A percentile compares a stretch with the other conserved stretches of the same genome.
phyloP scores from a whole-genome alignment of 2,888 invertebrate genomes.

The Drepana falcataria region DNA sequence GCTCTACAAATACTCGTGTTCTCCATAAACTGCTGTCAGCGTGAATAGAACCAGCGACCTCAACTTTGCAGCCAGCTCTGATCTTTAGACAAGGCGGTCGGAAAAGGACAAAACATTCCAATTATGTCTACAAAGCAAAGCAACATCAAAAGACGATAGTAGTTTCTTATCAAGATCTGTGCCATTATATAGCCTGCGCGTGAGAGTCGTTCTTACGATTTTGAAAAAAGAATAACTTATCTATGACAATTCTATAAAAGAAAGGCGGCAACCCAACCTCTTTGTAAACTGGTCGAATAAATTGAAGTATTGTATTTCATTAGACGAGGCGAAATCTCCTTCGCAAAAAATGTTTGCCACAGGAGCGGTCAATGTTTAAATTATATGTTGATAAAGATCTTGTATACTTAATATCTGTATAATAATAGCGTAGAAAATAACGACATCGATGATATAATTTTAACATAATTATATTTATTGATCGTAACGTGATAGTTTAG shows the following conservation, averaged over 20 bases:
- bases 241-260: slow-evolving; percentile 27
- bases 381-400: no score
- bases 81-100: no score
- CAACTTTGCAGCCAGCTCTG: no score
- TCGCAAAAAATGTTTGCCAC: not conserved
- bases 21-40: no score
- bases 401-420: no score
- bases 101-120: slow-evolving; percentile 8
- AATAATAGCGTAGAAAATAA: no score
- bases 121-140: slow-evolving; percentile 12
- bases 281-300: slow-evolving; percentile 2
- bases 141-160: not conserved
- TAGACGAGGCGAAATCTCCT: slow-evolving; percentile 7
- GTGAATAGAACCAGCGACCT: no score
- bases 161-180: slow-evolving; percentile 1
- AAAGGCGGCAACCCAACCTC: slow-evolving; percentile 6
- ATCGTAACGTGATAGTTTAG: not conserved
- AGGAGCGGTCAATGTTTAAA: no score
- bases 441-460: not conserved
- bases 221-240: slow-evolving; percentile 40
- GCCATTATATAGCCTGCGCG: slow-evolving; percentile 22
- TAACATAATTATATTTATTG: not conserved
- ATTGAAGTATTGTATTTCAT: slow-evolving; percentile 10
- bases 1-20: no score
- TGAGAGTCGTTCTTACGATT: slow-evolving; percentile 39